Conservation (phyloP, 2,113 vertebrate species). For the Anguilla japonica region DNA sequence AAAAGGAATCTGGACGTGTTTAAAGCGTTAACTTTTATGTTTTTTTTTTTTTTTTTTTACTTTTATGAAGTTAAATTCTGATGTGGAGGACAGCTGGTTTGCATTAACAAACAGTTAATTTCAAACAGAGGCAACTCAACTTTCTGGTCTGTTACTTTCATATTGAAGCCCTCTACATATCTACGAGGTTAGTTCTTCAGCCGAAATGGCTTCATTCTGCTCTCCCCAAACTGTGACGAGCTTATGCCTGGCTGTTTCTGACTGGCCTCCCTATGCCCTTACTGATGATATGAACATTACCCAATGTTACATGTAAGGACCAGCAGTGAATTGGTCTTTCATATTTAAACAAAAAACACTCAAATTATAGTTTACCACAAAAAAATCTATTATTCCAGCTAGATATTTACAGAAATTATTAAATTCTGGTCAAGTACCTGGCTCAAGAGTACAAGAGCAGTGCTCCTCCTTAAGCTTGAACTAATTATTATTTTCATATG, state of each 20-base stretch:
- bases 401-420: too few species aligned
- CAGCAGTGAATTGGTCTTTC: too few species aligned
- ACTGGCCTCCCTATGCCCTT: neutral
- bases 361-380: too few species aligned
- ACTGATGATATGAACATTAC: neutral
- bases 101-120: conserved; percentile 63
- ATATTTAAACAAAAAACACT: too few species aligned
- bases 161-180: conserved; percentile 17
- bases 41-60: conserved; percentile 41
- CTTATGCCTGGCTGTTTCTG: neutral
- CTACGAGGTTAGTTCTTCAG: neutral
- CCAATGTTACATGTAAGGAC: too few species aligned
- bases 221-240: neutral
- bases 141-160: conserved; percentile 31
- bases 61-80: conserved; percentile 58
- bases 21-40: conserved; percentile 66
- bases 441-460: too few species aligned
- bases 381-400: too few species aligned
- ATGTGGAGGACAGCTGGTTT: conserved; percentile 62
- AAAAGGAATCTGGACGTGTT: conserved; percentile 65
- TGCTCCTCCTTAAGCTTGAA: too few species aligned
- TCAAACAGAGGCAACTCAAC: conserved; percentile 57
- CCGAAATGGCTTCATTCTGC: neutral
- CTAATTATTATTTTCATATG: too few species aligned
- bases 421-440: too few species aligned